Conservation (phyloP, 2,113 vertebrate genomes). For the Candoia aspera region DNA sequence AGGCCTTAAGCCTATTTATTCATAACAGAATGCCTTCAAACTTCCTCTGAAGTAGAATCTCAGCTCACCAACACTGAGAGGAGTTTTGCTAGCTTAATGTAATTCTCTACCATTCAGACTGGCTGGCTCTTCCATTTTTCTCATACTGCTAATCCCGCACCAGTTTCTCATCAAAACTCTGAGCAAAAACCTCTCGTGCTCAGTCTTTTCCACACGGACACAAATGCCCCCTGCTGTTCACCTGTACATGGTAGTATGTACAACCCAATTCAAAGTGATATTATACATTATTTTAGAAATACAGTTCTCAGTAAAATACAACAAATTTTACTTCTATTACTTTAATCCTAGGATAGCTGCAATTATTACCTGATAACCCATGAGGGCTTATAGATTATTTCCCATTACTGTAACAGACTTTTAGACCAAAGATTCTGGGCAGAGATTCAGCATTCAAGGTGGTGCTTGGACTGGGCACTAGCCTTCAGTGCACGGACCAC, state of each 20-base stretch:
- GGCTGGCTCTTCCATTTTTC: neutral
- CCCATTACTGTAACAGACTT: neutral
- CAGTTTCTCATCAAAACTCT: neutral
- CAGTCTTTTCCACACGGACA: neutral
- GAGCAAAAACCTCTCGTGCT: neutral
- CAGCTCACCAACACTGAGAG: neutral
- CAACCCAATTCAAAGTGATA: neutral
- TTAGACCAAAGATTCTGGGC: neutral
- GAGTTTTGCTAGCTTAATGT: neutral
- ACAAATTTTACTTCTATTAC: neutral
- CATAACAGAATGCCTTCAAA: neutral
- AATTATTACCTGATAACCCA: neutral
- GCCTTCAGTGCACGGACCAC: neutral
- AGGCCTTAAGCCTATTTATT: neutral
- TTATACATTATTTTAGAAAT: neutral
- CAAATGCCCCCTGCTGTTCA: neutral
- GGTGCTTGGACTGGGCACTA: neutral
- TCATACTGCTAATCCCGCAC: neutral
- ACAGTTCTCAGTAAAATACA: neutral
- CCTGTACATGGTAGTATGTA: neutral
- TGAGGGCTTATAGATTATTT: neutral
- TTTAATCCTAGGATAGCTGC: neutral
- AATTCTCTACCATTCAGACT: neutral
- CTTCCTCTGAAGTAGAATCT: neutral
- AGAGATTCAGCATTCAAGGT: neutral